Evolutionary conservation across 1,140 invertebrate genomes (phyloP), one percentile per base, ranked within the genome.

Genomic region (Drosophila mayri): DNA sequence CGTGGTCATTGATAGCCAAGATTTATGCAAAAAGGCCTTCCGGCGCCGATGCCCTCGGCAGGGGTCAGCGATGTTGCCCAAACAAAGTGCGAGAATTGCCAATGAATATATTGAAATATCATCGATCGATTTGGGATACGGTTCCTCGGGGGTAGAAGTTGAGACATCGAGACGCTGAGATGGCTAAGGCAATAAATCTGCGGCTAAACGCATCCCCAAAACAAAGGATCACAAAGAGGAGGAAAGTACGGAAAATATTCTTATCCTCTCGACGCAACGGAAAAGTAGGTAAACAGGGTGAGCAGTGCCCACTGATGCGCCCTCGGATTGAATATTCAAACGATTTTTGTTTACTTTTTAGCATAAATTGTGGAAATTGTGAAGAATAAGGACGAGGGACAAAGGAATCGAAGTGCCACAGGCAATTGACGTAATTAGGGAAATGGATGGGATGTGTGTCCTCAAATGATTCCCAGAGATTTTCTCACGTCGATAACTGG

Each of bases 351-450:
- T 90, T 88, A 78, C 77, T 64, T 90, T 88, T 88, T 75, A 90
- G 68, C 84, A 90, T 88, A 88, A 88, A 88, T 81, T 63, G 71
- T 66, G 32, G 44, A 64, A 49, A 66, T 41, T 71, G 58, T 35
- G 30, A 60, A 12, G 18, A 70, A 54, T 14, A 22, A 16, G 20
- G 11, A 25, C 1, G 6, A 3, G 18, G 47, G 64, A 87, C 75
- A 81, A 79, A 64, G 60, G 32, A 65, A 65, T 68, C 73, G 54
- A 78, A 59, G 75, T 62, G 80, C 72, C 73, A 60, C 73, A 67
- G 77, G 84, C 80, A 88, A 88, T 88, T 80, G 77, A 32, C 73
- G 85, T 78, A 88, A 90, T 88, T 88, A 88, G 77, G 64, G 60
- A 78, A 66, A 81, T 78, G 57, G 44, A 55, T 78, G 52, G 44